Percentiles rank a stretch among this genome's conserved stretches.
Conservation (phyloP, 1,140 invertebrate genomes). For the Acromyrmex echinatior region DNA sequence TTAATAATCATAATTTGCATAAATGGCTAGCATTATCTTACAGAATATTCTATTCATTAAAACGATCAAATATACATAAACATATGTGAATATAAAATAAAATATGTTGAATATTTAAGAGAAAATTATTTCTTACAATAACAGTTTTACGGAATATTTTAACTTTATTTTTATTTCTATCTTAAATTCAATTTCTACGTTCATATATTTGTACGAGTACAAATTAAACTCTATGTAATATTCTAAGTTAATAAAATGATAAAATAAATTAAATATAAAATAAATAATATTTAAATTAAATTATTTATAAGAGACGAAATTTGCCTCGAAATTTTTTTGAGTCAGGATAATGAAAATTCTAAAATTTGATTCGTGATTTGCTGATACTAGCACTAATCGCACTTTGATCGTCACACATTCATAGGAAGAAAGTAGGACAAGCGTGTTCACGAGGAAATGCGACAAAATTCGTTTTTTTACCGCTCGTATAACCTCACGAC, state of each 20-base stretch:
- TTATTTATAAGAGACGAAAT: not conserved
- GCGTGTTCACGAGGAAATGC: constrained; percentile 19
- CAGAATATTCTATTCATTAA: constrained; percentile 23
- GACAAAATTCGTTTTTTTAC: constrained; percentile 29
- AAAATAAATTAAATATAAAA: not conserved
- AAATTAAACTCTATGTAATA: not conserved
- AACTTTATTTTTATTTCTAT: not conserved
- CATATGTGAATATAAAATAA: not conserved
- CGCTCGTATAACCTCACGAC: not conserved
- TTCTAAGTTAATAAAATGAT: not conserved
- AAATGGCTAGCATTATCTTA: not conserved
- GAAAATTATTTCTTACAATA: not conserved
- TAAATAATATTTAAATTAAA: not conserved
- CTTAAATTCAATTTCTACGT: not conserved
- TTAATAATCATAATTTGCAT: constrained; percentile 7
- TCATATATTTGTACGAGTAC: not conserved
- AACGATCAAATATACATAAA: not conserved
- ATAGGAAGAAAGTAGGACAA: constrained; percentile 7
- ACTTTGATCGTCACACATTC: not conserved
- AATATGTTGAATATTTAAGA: not conserved
- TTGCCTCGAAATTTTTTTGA: not conserved
- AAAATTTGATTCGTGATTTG: not conserved
- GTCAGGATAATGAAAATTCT: not conserved
- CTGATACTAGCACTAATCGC: not conserved
- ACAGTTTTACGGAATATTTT: not conserved